Evolutionary conservation across 2,888 invertebrate genomes (phyloP).

Genomic region (Diplazon laetatorius): DNA sequence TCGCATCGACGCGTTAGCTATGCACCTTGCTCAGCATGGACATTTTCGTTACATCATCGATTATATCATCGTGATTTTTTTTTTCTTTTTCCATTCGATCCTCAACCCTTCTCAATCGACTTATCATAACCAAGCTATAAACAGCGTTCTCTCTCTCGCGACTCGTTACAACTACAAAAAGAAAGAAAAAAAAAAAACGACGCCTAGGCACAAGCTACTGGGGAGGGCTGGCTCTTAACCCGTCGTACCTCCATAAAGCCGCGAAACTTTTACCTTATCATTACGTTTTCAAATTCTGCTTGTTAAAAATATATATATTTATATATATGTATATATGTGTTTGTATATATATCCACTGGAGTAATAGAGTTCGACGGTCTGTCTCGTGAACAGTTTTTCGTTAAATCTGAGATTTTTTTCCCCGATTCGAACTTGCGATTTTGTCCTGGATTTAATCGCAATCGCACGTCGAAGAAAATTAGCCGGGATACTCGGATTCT

Average conservation of each 20-base stretch:
- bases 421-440: too few relatives aligned
- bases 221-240: slow-evolving; percentile 42
- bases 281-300: slow-evolving; percentile 20
- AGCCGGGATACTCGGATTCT: too few relatives aligned
- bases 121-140: slow-evolving; percentile 59
- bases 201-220: slow-evolving; percentile 59
- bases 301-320: slow-evolving; percentile 57
- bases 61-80: slow-evolving; percentile 38
- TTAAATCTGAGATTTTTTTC: too few relatives aligned
- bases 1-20: slow-evolving; percentile 17
- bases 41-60: slow-evolving; percentile 34
- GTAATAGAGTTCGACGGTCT: slow-evolving; percentile 45
- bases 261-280: slow-evolving; percentile 29
- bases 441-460: too few relatives aligned
- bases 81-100: slow-evolving; percentile 23
- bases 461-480: too few relatives aligned
- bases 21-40: slow-evolving; percentile 50
- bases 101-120: too few relatives aligned
- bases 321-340: slow-evolving; percentile 37
- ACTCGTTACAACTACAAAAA: slow-evolving; percentile 52
- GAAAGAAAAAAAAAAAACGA: too few relatives aligned
- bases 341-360: slow-evolving; percentile 57
- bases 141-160: slow-evolving; percentile 57
- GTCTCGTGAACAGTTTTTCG: background rate
- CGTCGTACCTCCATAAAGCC: slow-evolving; percentile 45